Evolutionary conservation across 2,113 vertebrate species (phyloP), one percentile per base, ranked within the genome.

Genomic region (Cavia aperea): DNA sequence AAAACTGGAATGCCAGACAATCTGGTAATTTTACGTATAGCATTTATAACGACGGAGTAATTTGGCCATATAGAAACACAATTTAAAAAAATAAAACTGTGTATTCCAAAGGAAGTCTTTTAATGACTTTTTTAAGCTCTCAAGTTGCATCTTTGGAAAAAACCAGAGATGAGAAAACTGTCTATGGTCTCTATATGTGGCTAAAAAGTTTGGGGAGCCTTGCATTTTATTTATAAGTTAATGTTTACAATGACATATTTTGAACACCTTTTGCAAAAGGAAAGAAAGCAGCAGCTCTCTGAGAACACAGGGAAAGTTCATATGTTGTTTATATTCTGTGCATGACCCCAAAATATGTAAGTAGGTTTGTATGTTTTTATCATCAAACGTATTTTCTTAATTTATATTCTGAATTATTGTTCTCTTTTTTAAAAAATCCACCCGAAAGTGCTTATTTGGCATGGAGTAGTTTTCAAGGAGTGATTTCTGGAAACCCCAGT

Each of bases 31-130:
- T 97, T 96, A 97, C 54, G 62, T 97, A 86, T 79, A 93, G 92
- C 94, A 97, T 98, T 97, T 97, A 95, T 97, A 97, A 97, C 95
- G 96, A 97, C 95, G 93, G 95, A 96, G 95, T 91, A 97, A 96
- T 96, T 95, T 94, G 90, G 82, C 79, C 86, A 91, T 97, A 96
- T 87, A 97, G 96, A 97, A 98, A 97, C 70, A 95, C 86, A 97
- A 95, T 96, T 96, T 96, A 97, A 84, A 94, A 91, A 96, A 95
- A 96, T 49, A 39, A n/a, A 70, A 36, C 14, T 95, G 70, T 68
- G 89, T 97, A 94, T 97, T 98, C 97, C 97, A 97, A 91, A 92
- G 93, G 92, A 97, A 97, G 92, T 96, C 60, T 94, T 89, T 93
- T 86, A 95, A 96, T 83, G 85, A 94, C 85, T 95, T 87, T 95